These are phyloP conservation scores for Mastacembelus armatus DNA, from an alignment of 2,797 vertebrate species.

Conservation along the genomic window DNA sequence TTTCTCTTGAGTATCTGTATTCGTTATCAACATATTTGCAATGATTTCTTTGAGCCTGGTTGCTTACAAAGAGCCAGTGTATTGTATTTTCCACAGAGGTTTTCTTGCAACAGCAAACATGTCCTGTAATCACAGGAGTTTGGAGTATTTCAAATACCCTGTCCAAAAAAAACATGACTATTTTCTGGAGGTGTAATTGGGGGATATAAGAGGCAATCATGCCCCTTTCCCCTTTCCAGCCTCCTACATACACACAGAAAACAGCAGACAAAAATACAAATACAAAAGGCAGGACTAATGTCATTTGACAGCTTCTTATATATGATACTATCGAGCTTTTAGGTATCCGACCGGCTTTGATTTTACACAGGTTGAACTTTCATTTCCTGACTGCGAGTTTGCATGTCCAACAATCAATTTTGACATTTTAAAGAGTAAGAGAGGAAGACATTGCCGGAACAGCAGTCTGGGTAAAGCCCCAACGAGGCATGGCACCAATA, in stretches of 20 bases:
- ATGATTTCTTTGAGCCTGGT: slow-evolving; percentile 55
- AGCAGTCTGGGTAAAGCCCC: slow-evolving; percentile 65
- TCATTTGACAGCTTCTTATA: slow-evolving; percentile 74
- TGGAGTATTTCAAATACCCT: slow-evolving; percentile 49
- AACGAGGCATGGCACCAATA: slow-evolving; percentile 63
- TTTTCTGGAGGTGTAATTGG: slow-evolving; percentile 55
- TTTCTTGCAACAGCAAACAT: slow-evolving; percentile 20
- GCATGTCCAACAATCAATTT: slow-evolving; percentile 63
- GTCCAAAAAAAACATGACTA: slow-evolving; percentile 12
- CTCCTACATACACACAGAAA: slow-evolving; percentile 34
- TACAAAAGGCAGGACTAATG: slow-evolving; percentile 63
- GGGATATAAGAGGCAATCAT: slow-evolving; percentile 57
- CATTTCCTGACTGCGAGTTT: slow-evolving; percentile 76
- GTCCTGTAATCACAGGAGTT: slow-evolving; percentile 45
- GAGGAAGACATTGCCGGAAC: slow-evolving; percentile 71
- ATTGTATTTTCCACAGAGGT: slow-evolving; percentile 13
- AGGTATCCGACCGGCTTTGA: slow-evolving; percentile 68
- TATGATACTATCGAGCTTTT: slow-evolving; percentile 76
- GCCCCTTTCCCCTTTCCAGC: slow-evolving; percentile 45
- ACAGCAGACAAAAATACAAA: slow-evolving; percentile 62
- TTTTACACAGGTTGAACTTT: slow-evolving; percentile 81
- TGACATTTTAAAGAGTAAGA: slow-evolving; percentile 72
- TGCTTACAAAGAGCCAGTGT: slow-evolving; percentile 36
- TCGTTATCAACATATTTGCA: slow-evolving; percentile 51
- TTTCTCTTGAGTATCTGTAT: slow-evolving; percentile 44